Evolutionary conservation across 2,797 vertebrate genomes (phyloP).

Genomic region (Odontamblyopus lacepedii): DNA sequence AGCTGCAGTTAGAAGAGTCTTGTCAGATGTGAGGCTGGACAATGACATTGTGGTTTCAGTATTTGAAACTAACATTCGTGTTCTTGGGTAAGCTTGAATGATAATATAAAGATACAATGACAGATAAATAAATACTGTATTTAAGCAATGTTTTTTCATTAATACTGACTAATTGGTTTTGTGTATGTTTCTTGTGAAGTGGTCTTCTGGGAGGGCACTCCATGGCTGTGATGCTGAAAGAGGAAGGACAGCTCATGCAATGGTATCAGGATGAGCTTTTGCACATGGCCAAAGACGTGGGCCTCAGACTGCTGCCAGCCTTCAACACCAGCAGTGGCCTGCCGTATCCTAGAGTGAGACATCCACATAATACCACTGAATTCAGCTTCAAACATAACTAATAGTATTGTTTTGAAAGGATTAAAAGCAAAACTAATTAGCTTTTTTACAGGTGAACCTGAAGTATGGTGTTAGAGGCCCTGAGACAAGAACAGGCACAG

Average conservation of each 20-base stretch:
- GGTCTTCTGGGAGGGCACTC: conserved; percentile 96
- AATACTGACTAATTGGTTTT: background rate
- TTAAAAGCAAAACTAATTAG: conserved; percentile 10
- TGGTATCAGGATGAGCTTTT: conserved; percentile 96
- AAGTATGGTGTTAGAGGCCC: conserved; percentile 93
- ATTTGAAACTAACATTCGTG: conserved; percentile 99
- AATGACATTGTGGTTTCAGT: conserved; percentile 98
- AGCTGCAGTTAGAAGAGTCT: conserved; percentile 92
- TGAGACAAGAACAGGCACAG: conserved; percentile 93
- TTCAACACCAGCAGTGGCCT: conserved; percentile 99
- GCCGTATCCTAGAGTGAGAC: conserved; percentile 94
- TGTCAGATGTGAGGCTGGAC: conserved; percentile 94
- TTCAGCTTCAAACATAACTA: background rate
- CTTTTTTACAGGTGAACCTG: conserved; percentile 88
- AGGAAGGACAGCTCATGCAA: conserved; percentile 89
- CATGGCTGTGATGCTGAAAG: conserved; percentile 95
- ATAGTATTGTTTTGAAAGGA: background rate
- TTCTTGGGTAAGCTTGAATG: conserved; percentile 88
- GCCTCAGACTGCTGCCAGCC: conserved; percentile 91
- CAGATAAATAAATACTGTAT: background rate
- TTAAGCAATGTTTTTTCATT: background rate
- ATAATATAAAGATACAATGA: background rate
- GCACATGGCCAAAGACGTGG: conserved; percentile 95
- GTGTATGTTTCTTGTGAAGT: conserved; percentile 64
- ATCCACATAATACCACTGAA: background rate